phyloP scores from a whole-genome alignment of 2,113 vertebrate species.

The Syngnathus scovelli region DNA sequence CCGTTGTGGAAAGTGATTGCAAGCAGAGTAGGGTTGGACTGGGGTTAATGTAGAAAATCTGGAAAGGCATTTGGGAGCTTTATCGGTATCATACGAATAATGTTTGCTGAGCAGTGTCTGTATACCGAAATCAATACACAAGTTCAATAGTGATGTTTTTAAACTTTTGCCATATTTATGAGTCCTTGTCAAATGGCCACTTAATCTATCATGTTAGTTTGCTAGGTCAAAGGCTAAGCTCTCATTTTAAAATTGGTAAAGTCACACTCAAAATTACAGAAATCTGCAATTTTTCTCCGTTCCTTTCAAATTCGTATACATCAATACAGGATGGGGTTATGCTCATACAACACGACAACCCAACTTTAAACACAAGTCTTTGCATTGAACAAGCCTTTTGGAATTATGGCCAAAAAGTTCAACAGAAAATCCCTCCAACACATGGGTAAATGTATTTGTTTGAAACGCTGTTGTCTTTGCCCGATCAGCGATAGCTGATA shows the following conservation, averaged over 20 bases:
- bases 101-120: conserved; percentile 4
- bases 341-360: too few species aligned
- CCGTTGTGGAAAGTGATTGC: conserved; percentile 16
- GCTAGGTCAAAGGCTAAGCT: too few species aligned
- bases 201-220: background rate
- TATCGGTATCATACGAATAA: conserved; percentile 13
- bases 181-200: background rate
- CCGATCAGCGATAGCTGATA: conserved; percentile 14
- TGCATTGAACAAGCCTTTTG: too few species aligned
- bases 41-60: conserved; percentile 37
- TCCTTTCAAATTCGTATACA: too few species aligned
- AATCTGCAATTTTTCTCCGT: too few species aligned
- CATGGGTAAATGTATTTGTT: too few species aligned
- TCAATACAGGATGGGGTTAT: too few species aligned
- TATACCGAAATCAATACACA: conserved; percentile 8
- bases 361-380: too few species aligned
- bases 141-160: background rate
- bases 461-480: conserved; percentile 8
- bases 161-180: background rate
- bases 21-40: conserved; percentile 18
- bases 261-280: too few species aligned
- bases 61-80: conserved; percentile 10
- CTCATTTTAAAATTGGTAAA: too few species aligned
- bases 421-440: too few species aligned
- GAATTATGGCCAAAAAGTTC: too few species aligned